Base-by-base conservation (phyloP, 2,888 invertebrate genomes). In the Conistra vaccinii region DNA sequence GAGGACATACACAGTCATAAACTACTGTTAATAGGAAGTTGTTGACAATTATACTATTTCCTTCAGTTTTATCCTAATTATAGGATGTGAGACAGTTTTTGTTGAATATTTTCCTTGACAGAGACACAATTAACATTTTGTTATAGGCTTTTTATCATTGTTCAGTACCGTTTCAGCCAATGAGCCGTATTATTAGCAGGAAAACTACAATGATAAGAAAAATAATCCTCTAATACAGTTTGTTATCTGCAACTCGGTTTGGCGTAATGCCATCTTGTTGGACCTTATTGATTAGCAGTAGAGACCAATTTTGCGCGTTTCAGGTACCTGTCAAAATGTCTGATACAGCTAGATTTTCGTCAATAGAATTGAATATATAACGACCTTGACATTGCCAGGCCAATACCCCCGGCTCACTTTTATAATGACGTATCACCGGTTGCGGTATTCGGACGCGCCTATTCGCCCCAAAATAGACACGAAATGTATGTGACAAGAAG, bases 321-420 rank as follows among this genome's bases (percentile, higher is more conserved):
- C 42, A 67, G 69, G 55, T 75, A 83, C 63, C 80, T 81, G 85
- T 84, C 79, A 85, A 79, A 79, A 76, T 65, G 55, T 80, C 55
- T 66, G 81, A 72, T 81, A 83, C 79, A 76, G 76, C 80, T 83
- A 87, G 80, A 83, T 85, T 89, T 90, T 88, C 83, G 86, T 86
- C 86, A 85, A 83, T 76, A 84, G 83, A 86, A 80, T 78, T 69
- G 82, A 81, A 76, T 80, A 81, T 65, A 85, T 66, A 42, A 75
- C 74, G 92, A 92, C 95, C 95, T 95, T 96, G 95, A 93, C 94
- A 92, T 88, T 91, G 91, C 79, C 84, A 86, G 94, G 93, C 89
- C 94, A 92, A 90, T 93, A 93, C 86, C 93, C 93, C 88, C 88
- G 74, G 81, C 68, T 82, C 83, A 83, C 84, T 85, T 83, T 78